Evolutionary conservation across 2,888 invertebrate genomes (phyloP).

Genomic region (Plebejus argus): DNA sequence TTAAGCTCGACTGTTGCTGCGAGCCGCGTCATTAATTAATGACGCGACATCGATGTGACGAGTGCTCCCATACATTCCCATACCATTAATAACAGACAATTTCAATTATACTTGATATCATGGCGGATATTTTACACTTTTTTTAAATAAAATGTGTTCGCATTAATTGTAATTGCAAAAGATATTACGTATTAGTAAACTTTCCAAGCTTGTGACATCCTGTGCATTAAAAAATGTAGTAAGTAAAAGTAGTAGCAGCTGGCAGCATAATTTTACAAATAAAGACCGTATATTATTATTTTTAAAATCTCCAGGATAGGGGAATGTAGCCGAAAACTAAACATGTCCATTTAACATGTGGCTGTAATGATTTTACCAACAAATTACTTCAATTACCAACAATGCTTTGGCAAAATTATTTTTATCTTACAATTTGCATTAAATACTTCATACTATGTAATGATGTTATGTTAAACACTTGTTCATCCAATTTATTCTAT

Average conservation of each 20-base stretch:
- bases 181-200: not conserved
- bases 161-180: not conserved
- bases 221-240: too few species aligned
- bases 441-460: too few species aligned
- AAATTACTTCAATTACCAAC: slow-evolving; percentile 2
- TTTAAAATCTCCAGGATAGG: not conserved
- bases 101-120: not conserved
- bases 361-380: not conserved
- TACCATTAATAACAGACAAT: not conserved
- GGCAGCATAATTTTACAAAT: not conserved
- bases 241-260: too few species aligned
- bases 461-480: not conserved
- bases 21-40: not conserved
- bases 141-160: not conserved
- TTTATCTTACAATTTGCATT: not conserved
- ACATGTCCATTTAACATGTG: not conserved
- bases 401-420: not conserved
- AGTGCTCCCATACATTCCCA: slow-evolving; percentile 14
- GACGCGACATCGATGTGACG: slow-evolving; percentile 17
- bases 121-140: not conserved
- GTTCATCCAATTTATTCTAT: not conserved
- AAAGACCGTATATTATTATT: not conserved
- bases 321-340: not conserved
- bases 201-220: too few species aligned
- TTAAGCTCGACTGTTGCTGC: slow-evolving; percentile 11